These are phyloP conservation scores for Galeruca laticollis DNA, from an alignment of 2,888 invertebrate genomes.

Conservation along the genomic window DNA sequence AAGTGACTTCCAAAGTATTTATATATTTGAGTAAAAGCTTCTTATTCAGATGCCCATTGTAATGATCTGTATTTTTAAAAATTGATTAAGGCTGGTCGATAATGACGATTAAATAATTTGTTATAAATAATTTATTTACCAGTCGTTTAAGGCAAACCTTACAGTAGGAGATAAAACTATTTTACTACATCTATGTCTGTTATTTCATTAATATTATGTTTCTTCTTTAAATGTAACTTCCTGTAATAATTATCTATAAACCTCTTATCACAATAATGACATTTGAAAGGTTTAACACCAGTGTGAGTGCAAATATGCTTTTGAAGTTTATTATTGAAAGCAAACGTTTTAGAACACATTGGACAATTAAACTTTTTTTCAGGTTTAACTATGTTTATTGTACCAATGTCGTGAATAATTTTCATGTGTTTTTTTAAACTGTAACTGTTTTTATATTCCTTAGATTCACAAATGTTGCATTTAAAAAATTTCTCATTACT, in stretches of 20 bases:
- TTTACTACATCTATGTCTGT: not conserved
- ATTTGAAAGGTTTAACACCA: conserved; percentile 54
- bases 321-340: conserved; percentile 54
- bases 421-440: conserved; percentile 55
- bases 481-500: conserved; percentile 53
- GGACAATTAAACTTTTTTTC: conserved; percentile 58
- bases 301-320: conserved; percentile 56
- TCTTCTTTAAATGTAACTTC: conserved; percentile 54
- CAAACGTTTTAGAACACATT: conserved; percentile 55
- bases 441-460: conserved; percentile 56
- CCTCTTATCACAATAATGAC: conserved; percentile 53
- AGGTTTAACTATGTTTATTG: conserved; percentile 60
- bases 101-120: not conserved
- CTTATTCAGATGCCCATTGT: no score
- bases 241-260: conserved; percentile 56
- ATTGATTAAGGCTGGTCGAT: no score
- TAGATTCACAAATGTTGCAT: conserved; percentile 52
- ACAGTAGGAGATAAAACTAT: not conserved
- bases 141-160: not conserved
- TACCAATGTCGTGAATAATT: conserved; percentile 53
- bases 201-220: conserved; percentile 48
- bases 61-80: no score
- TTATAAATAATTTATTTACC: not conserved
- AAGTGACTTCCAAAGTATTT: no score
- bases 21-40: no score